Conservation (phyloP, 1,140 invertebrate genomes). For the Neuroterus valhalla region DNA sequence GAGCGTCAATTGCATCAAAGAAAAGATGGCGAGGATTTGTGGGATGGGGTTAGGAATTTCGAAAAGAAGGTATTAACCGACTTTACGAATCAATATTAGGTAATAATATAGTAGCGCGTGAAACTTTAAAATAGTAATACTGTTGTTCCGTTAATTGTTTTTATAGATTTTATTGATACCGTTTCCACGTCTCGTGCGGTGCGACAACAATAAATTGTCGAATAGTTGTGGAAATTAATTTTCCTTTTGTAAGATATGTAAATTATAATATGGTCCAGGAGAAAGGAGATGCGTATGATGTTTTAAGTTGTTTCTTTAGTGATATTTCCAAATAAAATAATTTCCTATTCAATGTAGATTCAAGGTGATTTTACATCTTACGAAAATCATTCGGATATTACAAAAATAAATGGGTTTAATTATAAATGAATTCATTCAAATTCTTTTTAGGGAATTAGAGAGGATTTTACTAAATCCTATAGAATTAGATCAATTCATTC, state of each 20-base stretch:
- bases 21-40: constrained; percentile 34
- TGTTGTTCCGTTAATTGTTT: constrained; percentile 74
- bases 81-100: constrained; percentile 53
- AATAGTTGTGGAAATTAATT: constrained; percentile 6
- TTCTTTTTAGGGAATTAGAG: too few species aligned
- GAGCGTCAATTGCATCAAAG: constrained; percentile 61
- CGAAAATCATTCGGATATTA: too few species aligned
- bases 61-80: constrained; percentile 32
- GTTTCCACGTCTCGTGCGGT: constrained; percentile 67
- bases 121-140: constrained; percentile 69
- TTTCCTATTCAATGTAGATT: neutral
- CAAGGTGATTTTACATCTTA: neutral
- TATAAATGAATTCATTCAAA: too few species aligned
- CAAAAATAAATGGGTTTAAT: too few species aligned
- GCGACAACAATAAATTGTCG: constrained; percentile 49
- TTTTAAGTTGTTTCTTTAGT: neutral
- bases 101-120: constrained; percentile 60
- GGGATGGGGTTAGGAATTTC: constrained; percentile 37
- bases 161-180: constrained; percentile 73
- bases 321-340: neutral
- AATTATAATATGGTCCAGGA: neutral
- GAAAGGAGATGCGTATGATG: too few species aligned
- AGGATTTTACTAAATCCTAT: too few species aligned
- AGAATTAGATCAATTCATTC: too few species aligned
- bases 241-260: neutral